Percentiles rank a stretch among this genome's conserved stretches.
phyloP scores from a whole-genome alignment of 2,888 invertebrate genomes.

The Pyrochroa serraticornis region DNA sequence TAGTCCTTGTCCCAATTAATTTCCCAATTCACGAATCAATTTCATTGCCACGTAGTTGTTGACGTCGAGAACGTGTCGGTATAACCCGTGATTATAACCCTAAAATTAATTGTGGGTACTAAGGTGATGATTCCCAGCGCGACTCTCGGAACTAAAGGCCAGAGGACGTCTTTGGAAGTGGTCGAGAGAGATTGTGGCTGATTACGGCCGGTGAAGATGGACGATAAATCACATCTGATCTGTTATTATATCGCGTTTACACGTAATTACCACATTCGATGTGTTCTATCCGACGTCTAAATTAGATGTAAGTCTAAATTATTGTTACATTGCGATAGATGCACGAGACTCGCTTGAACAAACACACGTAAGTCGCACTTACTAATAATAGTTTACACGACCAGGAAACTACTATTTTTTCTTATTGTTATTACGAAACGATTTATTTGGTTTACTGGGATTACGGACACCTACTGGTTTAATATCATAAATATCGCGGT shows the following conservation, averaged over 20 bases:
- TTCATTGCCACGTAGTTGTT: no score
- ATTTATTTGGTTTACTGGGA: no score
- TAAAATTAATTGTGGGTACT: slow-evolving; percentile 13
- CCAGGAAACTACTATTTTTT: no score
- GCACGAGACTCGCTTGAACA: no score
- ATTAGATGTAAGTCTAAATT: slow-evolving; percentile 31
- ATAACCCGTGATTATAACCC: slow-evolving; percentile 3
- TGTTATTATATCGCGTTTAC: slow-evolving; percentile 43
- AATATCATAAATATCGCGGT: no score
- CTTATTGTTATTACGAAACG: no score
- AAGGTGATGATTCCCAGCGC: neutral
- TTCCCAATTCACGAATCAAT: no score
- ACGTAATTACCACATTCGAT: slow-evolving; percentile 36
- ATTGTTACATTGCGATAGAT: slow-evolving; percentile 2
- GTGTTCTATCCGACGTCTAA: slow-evolving; percentile 38
- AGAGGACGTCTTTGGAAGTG: slow-evolving; percentile 20
- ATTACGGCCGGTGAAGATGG: slow-evolving; percentile 21
- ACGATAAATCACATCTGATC: slow-evolving; percentile 35
- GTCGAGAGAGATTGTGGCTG: slow-evolving; percentile 20
- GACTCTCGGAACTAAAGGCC: slow-evolving; percentile 17
- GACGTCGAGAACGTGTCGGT: no score
- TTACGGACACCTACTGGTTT: no score
- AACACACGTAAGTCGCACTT: no score
- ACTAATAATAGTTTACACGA: no score
- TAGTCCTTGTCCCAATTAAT: no score